Evolutionary conservation across 2,113 vertebrate species (phyloP).

Genomic region (Platysternon megacephalum): DNA sequence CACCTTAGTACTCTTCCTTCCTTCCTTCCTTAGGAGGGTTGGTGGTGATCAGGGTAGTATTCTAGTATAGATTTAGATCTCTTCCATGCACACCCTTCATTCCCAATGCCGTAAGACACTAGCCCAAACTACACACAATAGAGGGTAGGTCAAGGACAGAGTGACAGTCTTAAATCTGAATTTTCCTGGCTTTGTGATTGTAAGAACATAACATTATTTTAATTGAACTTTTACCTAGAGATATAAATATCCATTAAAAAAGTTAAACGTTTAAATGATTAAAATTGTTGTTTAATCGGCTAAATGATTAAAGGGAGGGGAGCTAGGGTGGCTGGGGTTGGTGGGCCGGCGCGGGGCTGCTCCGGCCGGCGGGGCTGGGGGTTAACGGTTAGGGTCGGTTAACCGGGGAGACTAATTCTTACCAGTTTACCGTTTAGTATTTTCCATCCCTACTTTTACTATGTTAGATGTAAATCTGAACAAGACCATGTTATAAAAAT

Average conservation of each 20-base stretch:
- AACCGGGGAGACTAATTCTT: too few relatives aligned
- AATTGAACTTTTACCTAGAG: not conserved
- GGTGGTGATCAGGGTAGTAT: not conserved
- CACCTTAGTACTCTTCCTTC: not conserved
- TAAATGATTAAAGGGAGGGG: too few relatives aligned
- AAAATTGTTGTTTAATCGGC: too few relatives aligned
- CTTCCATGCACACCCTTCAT: not conserved
- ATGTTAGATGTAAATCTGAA: not conserved
- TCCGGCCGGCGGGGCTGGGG: too few relatives aligned
- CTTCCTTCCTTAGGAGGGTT: not conserved
- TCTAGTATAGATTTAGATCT: not conserved
- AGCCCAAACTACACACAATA: not conserved
- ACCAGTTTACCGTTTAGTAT: too few relatives aligned
- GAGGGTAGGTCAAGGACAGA: not conserved
- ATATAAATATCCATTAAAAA: too few relatives aligned
- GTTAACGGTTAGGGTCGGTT: too few relatives aligned
- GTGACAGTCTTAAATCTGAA: not conserved
- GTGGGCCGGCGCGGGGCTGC: too few relatives aligned
- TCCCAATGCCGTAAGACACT: not conserved
- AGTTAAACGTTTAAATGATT: too few relatives aligned
- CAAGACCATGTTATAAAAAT: not conserved
- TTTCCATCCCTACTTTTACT: too few relatives aligned
- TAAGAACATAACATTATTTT: not conserved
- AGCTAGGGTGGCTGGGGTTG: too few relatives aligned
- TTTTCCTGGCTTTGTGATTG: not conserved